These are phyloP conservation scores for Dromococcyx pavoninus DNA, from an alignment of 2,797 vertebrate species.

Conservation along the genomic window DNA sequence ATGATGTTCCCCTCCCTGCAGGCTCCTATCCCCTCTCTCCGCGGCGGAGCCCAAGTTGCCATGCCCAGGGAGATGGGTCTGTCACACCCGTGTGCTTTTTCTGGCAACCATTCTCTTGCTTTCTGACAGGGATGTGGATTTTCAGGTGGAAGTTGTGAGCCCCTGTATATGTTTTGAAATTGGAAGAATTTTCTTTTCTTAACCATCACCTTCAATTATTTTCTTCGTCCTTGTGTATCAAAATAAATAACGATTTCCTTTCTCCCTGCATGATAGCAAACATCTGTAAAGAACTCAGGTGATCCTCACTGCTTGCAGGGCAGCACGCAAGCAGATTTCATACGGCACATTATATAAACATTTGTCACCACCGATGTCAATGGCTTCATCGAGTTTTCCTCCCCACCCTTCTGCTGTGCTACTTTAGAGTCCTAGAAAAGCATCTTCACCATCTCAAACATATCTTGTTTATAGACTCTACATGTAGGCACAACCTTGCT, in stretches of 20 bases:
- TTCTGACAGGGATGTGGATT: not conserved
- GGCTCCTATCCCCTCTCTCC: not conserved
- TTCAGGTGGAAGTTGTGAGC: not conserved
- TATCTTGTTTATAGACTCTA: not conserved
- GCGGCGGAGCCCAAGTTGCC: rapidly evolving
- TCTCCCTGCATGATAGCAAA: not conserved
- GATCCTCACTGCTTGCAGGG: slow-evolving; percentile 31
- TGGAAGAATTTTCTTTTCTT: not conserved
- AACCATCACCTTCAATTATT: not conserved
- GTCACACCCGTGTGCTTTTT: rapidly evolving
- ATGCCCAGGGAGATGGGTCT: not conserved
- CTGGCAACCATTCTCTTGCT: not conserved
- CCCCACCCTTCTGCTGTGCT: not conserved
- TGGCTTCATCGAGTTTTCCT: not conserved
- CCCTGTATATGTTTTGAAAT: not conserved
- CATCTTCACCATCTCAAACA: not conserved
- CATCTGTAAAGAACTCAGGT: slow-evolving; percentile 59
- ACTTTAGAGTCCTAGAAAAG: not conserved
- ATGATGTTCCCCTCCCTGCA: not conserved
- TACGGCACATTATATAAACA: not conserved
- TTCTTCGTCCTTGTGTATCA: not conserved
- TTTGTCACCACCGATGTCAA: not conserved
- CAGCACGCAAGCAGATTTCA: slow-evolving; percentile 31
- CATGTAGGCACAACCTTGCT: not conserved
- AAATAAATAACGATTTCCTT: slow-evolving; percentile 13